Percentiles rank a stretch among this genome's conserved stretches.
These are phyloP conservation scores for Semaprochilodus insignis DNA, from an alignment of 2,797 vertebrate species.

Conservation along the genomic window DNA sequence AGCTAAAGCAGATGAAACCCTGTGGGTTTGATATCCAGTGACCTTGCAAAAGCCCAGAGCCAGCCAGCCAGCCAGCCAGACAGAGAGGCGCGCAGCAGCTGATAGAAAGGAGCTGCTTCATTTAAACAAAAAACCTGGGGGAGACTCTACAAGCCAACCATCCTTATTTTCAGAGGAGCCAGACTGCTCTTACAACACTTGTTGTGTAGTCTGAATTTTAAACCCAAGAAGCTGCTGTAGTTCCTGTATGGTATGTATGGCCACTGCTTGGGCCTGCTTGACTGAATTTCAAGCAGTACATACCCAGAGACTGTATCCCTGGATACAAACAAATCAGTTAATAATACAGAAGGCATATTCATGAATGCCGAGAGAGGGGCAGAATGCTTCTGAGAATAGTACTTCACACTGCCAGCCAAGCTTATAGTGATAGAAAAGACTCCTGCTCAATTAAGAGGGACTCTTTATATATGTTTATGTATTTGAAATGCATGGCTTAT, in stretches of 20 bases:
- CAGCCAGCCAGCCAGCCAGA: slow-evolving; percentile 3
- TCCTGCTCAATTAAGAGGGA: slow-evolving; percentile 38
- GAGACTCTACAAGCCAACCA: slow-evolving; percentile 29
- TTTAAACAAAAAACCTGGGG: slow-evolving; percentile 20
- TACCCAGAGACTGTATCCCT: slow-evolving; percentile 25
- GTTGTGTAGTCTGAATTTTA: slow-evolving; percentile 23
- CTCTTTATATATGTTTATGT: slow-evolving; percentile 40
- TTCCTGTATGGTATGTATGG: not conserved
- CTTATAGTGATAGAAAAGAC: slow-evolving; percentile 45
- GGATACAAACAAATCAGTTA: not conserved
- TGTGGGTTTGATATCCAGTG: slow-evolving; percentile 11
- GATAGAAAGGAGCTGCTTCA: slow-evolving; percentile 21
- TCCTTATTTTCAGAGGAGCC: slow-evolving; percentile 24
- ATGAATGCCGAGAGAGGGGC: slow-evolving; percentile 5
- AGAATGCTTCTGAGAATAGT: not conserved
- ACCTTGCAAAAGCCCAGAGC: slow-evolving; percentile 24
- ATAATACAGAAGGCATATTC: slow-evolving; percentile 35
- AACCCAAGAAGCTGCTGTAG: slow-evolving; percentile 1
- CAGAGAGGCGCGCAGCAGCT: slow-evolving; percentile 13
- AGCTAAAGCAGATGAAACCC: slow-evolving; percentile 14
- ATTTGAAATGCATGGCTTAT: slow-evolving; percentile 34
- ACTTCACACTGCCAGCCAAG: slow-evolving; percentile 36
- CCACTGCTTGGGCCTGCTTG: not conserved
- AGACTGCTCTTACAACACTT: slow-evolving; percentile 26
- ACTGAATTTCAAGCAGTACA: slow-evolving; percentile 13